Conservation (phyloP, 2,797 vertebrate species). For the Rhinoraja longicauda region DNA sequence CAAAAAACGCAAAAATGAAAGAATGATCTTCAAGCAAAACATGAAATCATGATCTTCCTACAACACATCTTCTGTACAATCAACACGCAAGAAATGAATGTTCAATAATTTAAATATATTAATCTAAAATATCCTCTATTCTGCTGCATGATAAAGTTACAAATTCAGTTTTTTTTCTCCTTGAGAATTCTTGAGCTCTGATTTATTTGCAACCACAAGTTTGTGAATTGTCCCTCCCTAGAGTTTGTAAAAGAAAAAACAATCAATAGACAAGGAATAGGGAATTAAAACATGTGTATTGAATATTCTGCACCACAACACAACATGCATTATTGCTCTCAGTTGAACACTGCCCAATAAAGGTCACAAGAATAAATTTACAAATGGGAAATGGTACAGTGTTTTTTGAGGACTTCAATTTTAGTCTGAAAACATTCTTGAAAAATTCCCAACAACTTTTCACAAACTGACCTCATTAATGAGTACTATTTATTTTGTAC, state of each 20-base stretch:
- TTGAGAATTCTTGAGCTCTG: neutral
- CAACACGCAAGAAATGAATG: neutral
- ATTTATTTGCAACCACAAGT: neutral
- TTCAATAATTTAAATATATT: neutral
- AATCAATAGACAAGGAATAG: neutral
- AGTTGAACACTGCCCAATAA: neutral
- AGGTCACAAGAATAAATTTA: neutral
- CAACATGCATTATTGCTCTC: neutral
- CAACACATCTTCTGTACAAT: neutral
- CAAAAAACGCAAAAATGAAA: neutral
- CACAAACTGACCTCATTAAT: too few relatives aligned
- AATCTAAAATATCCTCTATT: neutral
- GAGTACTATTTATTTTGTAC: too few relatives aligned
- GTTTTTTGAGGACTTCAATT: too few relatives aligned
- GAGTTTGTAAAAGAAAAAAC: neutral
- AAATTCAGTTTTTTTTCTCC: neutral
- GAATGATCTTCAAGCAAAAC: neutral
- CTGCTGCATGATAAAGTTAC: neutral
- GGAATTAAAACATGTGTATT: neutral
- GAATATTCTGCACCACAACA: neutral
- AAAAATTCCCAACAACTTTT: too few relatives aligned
- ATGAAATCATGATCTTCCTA: neutral
- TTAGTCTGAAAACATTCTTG: too few relatives aligned
- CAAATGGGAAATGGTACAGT: neutral
- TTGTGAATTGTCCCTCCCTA: neutral